Conservation (phyloP, 2,113 vertebrate species). For the Dasyurus viverrinus region DNA sequence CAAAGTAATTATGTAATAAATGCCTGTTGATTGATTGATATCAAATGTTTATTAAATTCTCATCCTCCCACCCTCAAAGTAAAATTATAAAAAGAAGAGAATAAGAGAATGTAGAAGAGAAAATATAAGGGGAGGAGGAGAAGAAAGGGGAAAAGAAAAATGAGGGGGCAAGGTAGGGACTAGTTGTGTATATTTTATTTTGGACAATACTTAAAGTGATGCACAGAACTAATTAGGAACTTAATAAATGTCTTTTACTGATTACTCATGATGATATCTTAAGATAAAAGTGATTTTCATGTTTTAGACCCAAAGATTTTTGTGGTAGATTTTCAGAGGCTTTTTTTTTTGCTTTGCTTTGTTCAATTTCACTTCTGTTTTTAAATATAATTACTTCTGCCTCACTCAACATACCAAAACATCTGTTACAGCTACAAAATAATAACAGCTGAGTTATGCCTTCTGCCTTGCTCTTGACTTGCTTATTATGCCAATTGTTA, state of each 20-base stretch:
- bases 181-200: neutral
- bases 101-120: neutral
- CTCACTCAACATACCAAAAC: neutral
- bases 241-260: neutral
- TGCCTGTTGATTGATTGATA: neutral
- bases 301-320: neutral
- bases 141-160: neutral
- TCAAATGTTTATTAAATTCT: neutral
- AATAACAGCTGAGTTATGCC: constrained; percentile 26
- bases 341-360: neutral
- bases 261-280: neutral
- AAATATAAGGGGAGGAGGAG: neutral
- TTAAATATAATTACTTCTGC: neutral
- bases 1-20: neutral
- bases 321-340: rapidly evolving
- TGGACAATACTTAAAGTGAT: neutral
- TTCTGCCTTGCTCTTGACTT: neutral
- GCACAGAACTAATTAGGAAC: neutral
- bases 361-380: neutral
- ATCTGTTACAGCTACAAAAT: neutral
- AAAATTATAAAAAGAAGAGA: neutral
- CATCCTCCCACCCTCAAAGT: neutral
- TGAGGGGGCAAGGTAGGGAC: neutral
- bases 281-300: neutral
- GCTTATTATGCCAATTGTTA: neutral